Base-by-base conservation (phyloP, 1,140 invertebrate species). In the Manduca sexta region DNA sequence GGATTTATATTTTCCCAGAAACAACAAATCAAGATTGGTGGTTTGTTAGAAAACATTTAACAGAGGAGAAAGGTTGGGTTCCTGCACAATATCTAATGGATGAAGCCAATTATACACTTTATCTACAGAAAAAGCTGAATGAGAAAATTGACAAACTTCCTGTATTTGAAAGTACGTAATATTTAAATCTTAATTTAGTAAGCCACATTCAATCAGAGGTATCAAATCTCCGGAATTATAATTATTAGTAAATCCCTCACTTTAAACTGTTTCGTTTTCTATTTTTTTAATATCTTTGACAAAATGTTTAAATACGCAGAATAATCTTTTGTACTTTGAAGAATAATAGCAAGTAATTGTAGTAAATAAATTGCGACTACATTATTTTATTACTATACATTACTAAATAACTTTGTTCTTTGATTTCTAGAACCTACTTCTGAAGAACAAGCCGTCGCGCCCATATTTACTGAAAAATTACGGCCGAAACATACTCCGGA, bases 91-190 rank as follows among this genome's bases (percentile, higher is more conserved):
- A 95, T 67, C 84, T 98, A 0, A 91, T 95, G 86, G 92, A 95
- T 69, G 93, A 95, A 76, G 81, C 86, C 2, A 92, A 92, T 56
- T 97, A 97, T 64, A 92, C 91, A 0, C 74, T 92, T 7, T 96
- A 95, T 64, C 88, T 97, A 2, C 93, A 96, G 69, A 93, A 93
- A 70, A 97, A 95, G 83, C 80, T 97, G 3, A 91, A 95, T 61
- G 95, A 97, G 71, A 97, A 96, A 72, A 96, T 97, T 60, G 93
- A 95, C 60, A 96, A 95, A 84, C 86, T 97, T 4, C 95, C 95
- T 29, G 92, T 96, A 1, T 95, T 97, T 86, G 94, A 97, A 88
- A 94, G 95, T 97, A 91, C 91, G 92, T 90, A 26, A 26, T 26
- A 26, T 26, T 26, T 26, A 26, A 26, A 5, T 26, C 4, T 26